Evolutionary conservation across 2,888 invertebrate species (phyloP).

Genomic region (Trachelus troglodyta): DNA sequence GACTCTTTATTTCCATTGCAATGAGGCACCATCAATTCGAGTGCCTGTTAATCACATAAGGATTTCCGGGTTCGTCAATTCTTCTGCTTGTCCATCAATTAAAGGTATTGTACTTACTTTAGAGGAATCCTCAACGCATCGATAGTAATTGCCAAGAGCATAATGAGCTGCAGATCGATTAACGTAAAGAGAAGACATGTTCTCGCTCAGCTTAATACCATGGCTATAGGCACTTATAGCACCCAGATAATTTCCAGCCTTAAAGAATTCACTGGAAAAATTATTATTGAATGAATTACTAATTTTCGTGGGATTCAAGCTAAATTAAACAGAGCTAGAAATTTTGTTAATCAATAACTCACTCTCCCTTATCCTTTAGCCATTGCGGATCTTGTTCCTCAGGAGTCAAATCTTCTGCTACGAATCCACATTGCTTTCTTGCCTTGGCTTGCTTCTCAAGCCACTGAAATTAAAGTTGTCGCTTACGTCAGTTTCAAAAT

Average conservation of each 20-base stretch:
- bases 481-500: neutral
- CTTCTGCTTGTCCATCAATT: neutral
- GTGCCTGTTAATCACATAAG: conserved; percentile 66
- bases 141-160: conserved; percentile 79
- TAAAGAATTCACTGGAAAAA: conserved; percentile 74
- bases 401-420: conserved; percentile 77
- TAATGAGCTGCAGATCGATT: conserved; percentile 86
- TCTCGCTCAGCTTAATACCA: conserved; percentile 79
- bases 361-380: conserved; percentile 85
- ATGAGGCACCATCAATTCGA: conserved; percentile 80
- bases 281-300: neutral
- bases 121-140: conserved; percentile 73
- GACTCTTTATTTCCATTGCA: conserved; percentile 78
- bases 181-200: conserved; percentile 79
- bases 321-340: conserved; percentile 12
- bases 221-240: conserved; percentile 86
- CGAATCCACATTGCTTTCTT: conserved; percentile 75
- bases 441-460: conserved; percentile 81
- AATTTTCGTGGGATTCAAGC: neutral
- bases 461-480: conserved; percentile 69
- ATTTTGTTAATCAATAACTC: conserved; percentile 47
- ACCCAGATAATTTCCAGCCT: conserved; percentile 79
- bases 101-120: conserved; percentile 60
- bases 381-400: conserved; percentile 87
- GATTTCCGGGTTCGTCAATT: neutral